Base-by-base conservation (phyloP, 2,113 vertebrate genomes). In the Panthera tigris region DNA sequence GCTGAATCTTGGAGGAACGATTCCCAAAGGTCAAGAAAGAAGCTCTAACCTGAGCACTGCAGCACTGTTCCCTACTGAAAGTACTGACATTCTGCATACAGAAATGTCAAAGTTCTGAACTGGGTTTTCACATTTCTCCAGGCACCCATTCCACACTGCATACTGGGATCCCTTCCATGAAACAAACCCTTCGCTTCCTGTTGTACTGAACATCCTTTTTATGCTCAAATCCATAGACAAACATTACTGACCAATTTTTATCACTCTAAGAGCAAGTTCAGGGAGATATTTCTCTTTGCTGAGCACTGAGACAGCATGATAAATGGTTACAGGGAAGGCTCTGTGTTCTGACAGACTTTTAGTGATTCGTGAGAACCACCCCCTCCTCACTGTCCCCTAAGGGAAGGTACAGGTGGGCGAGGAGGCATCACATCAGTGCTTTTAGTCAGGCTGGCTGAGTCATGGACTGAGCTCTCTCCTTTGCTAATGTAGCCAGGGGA, bases 401-500 rank as follows among this genome's bases (percentile, higher is more conserved):
- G 41, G 13, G 68, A 27, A 5, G 1, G 4, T 71, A 8, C 18
- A 14, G 55, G 7, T 33, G 0, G 5, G 18, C 39, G 18, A 39
- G 25, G 27, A 41, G 25, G 52, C 66, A 36, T 84, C 79, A 80
- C 88, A 81, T 95, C 93, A 87, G 80, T 3, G 66, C 52, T 96
- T 78, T 92, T 78, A 82, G 48, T 85, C 78, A 96, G 74, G 69
- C 48, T 41, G 66, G 71, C 65, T 90, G 31, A 18, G 3, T 52
- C 78, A 89, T 68, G 74, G 74, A 12, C 76, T 84, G 76, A 65
- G 31, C 52, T 91, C 66, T 76, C 66, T 76, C 61, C 50, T 89
- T 93, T 82, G 89, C 73, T 94, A 94, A 96, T 95, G 89, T 65
- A 84, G 79, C 61, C 66, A 71, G 66, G 36, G 71, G 89, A 97